Evolutionary conservation across 2,797 vertebrate species (phyloP).

Genomic region (Sebastes ruberrimus): DNA sequence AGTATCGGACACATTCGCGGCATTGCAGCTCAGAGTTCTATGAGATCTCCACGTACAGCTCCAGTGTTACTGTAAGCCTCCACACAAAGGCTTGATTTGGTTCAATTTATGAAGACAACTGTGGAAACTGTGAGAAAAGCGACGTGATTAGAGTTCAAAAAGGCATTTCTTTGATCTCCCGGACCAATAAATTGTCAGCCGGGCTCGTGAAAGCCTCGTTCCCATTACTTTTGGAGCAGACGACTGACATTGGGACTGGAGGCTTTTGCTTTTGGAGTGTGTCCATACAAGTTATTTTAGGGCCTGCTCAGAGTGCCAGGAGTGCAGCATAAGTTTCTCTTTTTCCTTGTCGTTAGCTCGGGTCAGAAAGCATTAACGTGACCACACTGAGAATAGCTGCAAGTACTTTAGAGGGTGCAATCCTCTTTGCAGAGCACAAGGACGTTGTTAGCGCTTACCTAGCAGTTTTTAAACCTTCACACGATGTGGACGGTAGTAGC

Average conservation of each 20-base stretch:
- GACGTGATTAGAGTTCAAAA: slow-evolving; percentile 30
- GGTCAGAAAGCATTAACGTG: slow-evolving; percentile 73
- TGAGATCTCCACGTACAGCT: slow-evolving; percentile 10
- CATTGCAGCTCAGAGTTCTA: not conserved
- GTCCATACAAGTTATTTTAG: slow-evolving; percentile 71
- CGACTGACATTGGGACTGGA: slow-evolving; percentile 52
- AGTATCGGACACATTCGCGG: no score
- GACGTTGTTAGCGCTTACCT: slow-evolving; percentile 63
- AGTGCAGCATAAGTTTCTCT: slow-evolving; percentile 59
- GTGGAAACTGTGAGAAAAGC: slow-evolving; percentile 33
- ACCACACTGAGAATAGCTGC: slow-evolving; percentile 72
- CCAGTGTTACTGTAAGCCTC: not conserved
- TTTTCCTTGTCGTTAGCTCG: slow-evolving; percentile 55
- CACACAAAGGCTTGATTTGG: slow-evolving; percentile 14
- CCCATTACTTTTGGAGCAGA: slow-evolving; percentile 48
- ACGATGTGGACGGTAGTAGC: slow-evolving; percentile 4
- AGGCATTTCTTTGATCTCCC: slow-evolving; percentile 61
- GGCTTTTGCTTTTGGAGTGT: slow-evolving; percentile 44
- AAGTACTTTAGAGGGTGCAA: slow-evolving; percentile 70
- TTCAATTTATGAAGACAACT: slow-evolving; percentile 52
- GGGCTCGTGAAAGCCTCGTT: slow-evolving; percentile 35
- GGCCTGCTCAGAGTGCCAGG: slow-evolving; percentile 43
- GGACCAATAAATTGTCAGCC: slow-evolving; percentile 39
- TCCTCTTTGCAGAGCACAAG: slow-evolving; percentile 71
- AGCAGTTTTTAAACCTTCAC: slow-evolving; percentile 58